A percentile compares a stretch with the other conserved stretches of the same genome.
Conservation (phyloP, 2,888 invertebrate species). For the Isotomurus palustris region DNA sequence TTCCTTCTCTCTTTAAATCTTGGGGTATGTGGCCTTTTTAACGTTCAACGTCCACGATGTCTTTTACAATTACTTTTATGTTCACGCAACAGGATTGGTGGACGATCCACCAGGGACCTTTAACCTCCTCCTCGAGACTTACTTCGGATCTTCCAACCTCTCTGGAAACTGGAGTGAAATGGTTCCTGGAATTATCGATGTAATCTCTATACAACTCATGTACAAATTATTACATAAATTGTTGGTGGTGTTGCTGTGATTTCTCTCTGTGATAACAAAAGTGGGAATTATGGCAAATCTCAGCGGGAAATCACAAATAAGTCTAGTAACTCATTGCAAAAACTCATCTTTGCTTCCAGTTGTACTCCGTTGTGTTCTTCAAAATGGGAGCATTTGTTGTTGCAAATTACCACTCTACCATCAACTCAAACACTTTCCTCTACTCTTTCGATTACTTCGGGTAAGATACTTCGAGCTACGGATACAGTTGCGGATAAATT, state of each 20-base stretch:
- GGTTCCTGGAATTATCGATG: constrained; percentile 18
- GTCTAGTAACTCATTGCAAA: too few species aligned
- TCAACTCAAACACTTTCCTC: constrained; percentile 7
- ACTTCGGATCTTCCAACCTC: constrained; percentile 5
- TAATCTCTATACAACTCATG: background rate
- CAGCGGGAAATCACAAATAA: too few species aligned
- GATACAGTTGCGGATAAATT: background rate
- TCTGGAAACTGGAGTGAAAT: constrained; percentile 15
- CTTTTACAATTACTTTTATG: background rate
- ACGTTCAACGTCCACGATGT: too few species aligned
- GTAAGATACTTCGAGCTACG: constrained; percentile 5
- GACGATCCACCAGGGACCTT: constrained; percentile 4
- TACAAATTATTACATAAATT: background rate
- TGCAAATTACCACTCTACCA: constrained; percentile 4
- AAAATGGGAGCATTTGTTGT: constrained; percentile 7
- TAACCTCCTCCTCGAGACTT: background rate
- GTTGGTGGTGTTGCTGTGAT: too few species aligned
- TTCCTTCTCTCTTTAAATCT: background rate
- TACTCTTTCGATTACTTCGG: constrained; percentile 20
- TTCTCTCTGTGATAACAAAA: too few species aligned
- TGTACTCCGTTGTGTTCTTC: constrained; percentile 14
- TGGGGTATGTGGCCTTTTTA: background rate
- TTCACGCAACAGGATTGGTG: constrained; percentile 3
- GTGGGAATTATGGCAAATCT: too few species aligned
- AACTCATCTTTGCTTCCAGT: constrained; percentile 2